These are phyloP conservation scores for Ceyx cyanopectus DNA, from an alignment of 2,113 vertebrate species.

Conservation along the genomic window DNA sequence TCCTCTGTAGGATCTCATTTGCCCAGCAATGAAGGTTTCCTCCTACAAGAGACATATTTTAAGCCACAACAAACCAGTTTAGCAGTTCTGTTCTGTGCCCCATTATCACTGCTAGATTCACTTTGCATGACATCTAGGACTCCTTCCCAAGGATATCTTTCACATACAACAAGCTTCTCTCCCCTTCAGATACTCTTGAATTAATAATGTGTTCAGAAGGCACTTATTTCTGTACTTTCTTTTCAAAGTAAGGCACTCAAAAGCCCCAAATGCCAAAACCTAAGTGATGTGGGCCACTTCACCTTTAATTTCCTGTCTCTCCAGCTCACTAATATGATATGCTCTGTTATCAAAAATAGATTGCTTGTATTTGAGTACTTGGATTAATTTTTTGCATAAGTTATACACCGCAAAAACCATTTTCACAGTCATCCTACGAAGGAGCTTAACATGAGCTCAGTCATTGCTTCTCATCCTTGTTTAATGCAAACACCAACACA, in stretches of 20 bases:
- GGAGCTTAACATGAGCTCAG: not conserved
- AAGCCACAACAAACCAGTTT: not conserved
- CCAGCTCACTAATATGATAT: not conserved
- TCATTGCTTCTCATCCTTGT: not conserved
- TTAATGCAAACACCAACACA: not conserved
- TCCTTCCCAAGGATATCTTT: conserved; percentile 4
- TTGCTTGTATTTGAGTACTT: not conserved
- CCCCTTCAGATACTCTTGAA: not conserved
- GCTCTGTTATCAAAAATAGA: not conserved
- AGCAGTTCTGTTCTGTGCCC: not conserved
- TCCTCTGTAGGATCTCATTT: not conserved
- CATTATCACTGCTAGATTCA: not conserved
- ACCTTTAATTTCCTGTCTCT: not conserved
- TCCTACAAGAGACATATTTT: not conserved
- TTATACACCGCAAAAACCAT: not conserved
- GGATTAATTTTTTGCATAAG: conserved; percentile 1
- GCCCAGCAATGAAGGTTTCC: not conserved
- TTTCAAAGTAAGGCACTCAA: not conserved
- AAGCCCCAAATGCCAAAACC: not conserved
- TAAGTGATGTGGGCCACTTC: not conserved
- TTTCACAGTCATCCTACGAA: not conserved
- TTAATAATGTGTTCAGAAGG: not conserved
- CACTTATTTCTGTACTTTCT: not conserved
- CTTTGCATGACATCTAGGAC: not conserved
- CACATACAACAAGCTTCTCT: not conserved